These are phyloP conservation scores for Elgaria multicarinata DNA, from an alignment of 2,113 vertebrate species.

Conservation along the genomic window DNA sequence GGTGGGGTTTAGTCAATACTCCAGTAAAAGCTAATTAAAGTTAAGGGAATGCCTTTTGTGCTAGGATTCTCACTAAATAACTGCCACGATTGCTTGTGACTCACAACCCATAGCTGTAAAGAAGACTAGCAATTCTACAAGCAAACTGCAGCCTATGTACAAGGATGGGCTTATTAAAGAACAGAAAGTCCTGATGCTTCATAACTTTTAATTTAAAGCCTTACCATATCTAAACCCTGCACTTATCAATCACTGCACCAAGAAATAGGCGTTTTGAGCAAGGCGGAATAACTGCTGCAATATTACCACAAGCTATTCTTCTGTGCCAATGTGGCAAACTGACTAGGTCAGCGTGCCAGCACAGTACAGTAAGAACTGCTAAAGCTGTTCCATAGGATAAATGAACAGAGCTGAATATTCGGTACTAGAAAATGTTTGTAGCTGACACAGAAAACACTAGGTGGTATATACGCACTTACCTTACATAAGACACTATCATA, in stretches of 20 bases:
- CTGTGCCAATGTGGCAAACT: neutral
- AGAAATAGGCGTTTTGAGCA: neutral
- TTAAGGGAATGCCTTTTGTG: conserved; percentile 52
- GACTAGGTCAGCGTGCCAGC: neutral
- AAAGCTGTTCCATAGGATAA: neutral
- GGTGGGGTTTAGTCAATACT: conserved; percentile 20
- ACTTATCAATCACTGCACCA: neutral
- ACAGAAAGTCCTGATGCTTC: neutral
- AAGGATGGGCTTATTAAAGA: neutral
- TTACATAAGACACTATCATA: neutral
- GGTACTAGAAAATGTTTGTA: neutral
- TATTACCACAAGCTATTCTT: neutral
- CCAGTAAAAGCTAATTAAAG: conserved; percentile 42
- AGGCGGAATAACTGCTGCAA: neutral
- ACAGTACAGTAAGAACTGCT: neutral
- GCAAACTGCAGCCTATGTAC: neutral
- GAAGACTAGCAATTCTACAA: conserved; percentile 46
- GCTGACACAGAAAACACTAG: neutral
- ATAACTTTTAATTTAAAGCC: neutral
- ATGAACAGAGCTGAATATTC: neutral
- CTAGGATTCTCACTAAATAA: conserved; percentile 42
- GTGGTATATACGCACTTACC: neutral
- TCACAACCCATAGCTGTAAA: conserved; percentile 17
- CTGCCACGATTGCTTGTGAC: neutral
- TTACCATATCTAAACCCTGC: neutral